Evolutionary conservation across 2,113 vertebrate genomes (phyloP).

Genomic region (Chaetodon auriga): DNA sequence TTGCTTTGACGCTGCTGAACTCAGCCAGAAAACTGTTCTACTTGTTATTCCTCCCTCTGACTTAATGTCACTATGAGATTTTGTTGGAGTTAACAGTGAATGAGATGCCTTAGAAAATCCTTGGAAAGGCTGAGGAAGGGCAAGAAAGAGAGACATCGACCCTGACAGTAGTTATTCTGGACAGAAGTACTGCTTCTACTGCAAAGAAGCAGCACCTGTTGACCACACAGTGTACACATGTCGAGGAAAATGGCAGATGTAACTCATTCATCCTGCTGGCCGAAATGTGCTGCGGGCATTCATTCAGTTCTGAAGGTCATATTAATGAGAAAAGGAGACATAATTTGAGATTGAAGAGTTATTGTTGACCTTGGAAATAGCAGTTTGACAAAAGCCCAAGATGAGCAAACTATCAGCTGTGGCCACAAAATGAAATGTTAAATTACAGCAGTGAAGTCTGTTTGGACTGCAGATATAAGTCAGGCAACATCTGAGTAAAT

Average conservation of each 20-base stretch:
- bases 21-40: background rate
- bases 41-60: background rate
- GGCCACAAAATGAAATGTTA: background rate
- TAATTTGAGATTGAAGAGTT: background rate
- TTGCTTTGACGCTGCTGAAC: constrained; percentile 21
- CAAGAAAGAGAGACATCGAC: background rate
- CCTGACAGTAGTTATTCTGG: background rate
- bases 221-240: constrained; percentile 32
- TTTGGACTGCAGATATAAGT: background rate
- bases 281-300: too few relatives aligned
- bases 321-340: background rate
- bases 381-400: background rate
- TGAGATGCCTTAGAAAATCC: background rate
- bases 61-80: background rate
- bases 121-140: background rate
- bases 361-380: background rate
- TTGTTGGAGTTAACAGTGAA: background rate
- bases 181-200: background rate
- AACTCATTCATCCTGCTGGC: background rate
- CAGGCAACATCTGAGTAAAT: background rate
- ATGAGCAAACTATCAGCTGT: background rate
- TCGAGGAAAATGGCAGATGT: constrained; percentile 20
- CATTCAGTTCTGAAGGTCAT: background rate
- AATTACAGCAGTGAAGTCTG: background rate
- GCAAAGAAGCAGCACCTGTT: constrained; percentile 60